Evolutionary conservation across 2,797 vertebrate genomes (phyloP), one percentile per base, ranked within the genome.

Genomic region (Characodon lateralis): DNA sequence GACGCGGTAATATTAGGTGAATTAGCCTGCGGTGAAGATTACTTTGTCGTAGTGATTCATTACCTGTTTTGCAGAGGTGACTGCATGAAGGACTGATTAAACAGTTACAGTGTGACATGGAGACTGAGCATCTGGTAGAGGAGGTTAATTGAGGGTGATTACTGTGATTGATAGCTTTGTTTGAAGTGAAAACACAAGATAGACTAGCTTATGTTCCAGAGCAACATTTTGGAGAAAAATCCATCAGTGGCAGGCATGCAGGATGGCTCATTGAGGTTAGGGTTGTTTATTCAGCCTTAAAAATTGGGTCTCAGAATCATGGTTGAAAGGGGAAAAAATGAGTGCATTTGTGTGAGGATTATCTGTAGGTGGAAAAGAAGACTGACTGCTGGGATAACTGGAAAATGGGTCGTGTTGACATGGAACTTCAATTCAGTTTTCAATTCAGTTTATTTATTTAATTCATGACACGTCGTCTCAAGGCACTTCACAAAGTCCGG

Each of bases 101-200:
- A 85, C 69, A 78, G 86, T 88, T 82, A 77, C 86, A 80, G 81
- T 83, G 80, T 94, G 93, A 95, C 92, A 89, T 92, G 92, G 85
- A 13, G 88, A 83, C 92, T 12, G 31, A 89, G 93, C 91, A 91
- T 94, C 93, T 94, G 93, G 92, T 88, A 89, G 81, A 76, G 79
- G 87, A 90, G 94, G 94, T 95, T 96, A 97, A 97, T 95, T 96
- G 94, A 92, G 94, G 94, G 93, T 90, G 93, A 97, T 97, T 97
- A 96, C 91, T 90, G 93, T 96, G 96, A 96, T 96, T 96, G 96
- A 97, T 95, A 95, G 95, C 92, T 91, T 92, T 94, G 91, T 95
- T 96, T 96, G 90, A 93, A 96, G 93, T 96, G 91, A 96, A 97
- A 96, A 97, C 96, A 96, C 93, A 94, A 93, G 92, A 95, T 94